phyloP scores from a whole-genome alignment of 2,113 vertebrate genomes.

The Nothoprocta pentlandii region DNA sequence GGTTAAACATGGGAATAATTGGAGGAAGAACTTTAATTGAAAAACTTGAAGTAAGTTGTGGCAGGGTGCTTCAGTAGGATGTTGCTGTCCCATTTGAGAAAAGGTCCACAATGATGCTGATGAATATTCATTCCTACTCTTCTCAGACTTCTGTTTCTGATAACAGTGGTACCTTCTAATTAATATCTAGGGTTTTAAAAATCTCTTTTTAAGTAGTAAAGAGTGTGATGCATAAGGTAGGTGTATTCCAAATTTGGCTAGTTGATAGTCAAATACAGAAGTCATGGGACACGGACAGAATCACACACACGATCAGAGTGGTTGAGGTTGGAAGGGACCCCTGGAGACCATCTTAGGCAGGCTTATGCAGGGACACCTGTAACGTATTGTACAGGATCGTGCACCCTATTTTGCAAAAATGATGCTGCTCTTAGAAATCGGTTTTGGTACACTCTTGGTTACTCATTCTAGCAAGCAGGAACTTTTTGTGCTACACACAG shows the following conservation, averaged over 20 bases:
- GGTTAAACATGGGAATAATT: neutral
- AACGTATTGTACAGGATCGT: no score
- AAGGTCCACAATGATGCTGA: neutral
- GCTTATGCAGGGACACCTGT: no score
- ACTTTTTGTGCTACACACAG: neutral
- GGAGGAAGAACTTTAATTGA: neutral
- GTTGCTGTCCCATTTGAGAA: neutral
- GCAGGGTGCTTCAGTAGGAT: neutral
- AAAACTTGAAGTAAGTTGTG: neutral
- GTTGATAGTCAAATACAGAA: neutral
- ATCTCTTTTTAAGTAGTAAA: neutral
- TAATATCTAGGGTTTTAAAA: neutral
- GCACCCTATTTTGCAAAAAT: neutral
- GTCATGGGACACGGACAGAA: neutral
- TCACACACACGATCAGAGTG: no score
- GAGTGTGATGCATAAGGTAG: neutral
- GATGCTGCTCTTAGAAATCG: neutral
- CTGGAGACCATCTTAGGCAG: no score
- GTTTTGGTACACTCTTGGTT: neutral
- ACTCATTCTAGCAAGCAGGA: neutral
- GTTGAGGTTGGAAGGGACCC: no score
- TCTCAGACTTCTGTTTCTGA: neutral
- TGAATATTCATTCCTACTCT: neutral
- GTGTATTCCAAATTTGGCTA: neutral
- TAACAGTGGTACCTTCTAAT: neutral